phyloP scores from a whole-genome alignment of 1,140 invertebrate genomes.

The Drosophila nasuta region DNA sequence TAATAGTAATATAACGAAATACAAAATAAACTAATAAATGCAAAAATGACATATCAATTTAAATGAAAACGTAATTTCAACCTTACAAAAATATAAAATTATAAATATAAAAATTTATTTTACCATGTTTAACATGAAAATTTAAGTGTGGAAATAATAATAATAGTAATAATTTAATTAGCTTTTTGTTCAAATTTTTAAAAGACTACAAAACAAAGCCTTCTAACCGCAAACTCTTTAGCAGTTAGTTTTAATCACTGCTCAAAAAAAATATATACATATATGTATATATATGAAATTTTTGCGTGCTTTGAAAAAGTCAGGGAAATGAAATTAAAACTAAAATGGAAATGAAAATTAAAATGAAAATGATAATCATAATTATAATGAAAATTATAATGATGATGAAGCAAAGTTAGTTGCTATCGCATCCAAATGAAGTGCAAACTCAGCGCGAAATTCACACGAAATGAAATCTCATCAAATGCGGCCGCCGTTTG shows the following conservation, averaged over 20 bases:
- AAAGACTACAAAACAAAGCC: no score
- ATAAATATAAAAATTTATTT: no score
- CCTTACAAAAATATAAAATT: no score
- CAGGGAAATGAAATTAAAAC: constrained; percentile 1
- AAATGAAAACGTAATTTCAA: no score
- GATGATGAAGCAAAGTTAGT: constrained; percentile 3
- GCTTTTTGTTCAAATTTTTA: no score
- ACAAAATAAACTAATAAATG: no score
- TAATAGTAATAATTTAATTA: no score
- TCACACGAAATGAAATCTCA: constrained; percentile 45
- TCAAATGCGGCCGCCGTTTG: constrained; percentile 19
- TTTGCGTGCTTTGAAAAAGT: not conserved
- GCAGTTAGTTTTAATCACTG: not conserved
- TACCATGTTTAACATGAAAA: no score
- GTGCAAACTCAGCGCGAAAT: constrained; percentile 50
- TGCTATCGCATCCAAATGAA: constrained; percentile 32
- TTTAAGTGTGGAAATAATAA: no score
- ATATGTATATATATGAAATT: not conserved
- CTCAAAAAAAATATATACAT: not conserved
- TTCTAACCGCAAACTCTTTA: no score
- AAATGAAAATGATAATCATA: not conserved
- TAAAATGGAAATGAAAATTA: not conserved
- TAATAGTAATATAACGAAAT: no score
- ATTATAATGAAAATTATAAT: not conserved
- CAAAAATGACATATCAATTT: no score